phyloP scores from a whole-genome alignment of 2,888 invertebrate species.

The Dryomyza anilis region DNA sequence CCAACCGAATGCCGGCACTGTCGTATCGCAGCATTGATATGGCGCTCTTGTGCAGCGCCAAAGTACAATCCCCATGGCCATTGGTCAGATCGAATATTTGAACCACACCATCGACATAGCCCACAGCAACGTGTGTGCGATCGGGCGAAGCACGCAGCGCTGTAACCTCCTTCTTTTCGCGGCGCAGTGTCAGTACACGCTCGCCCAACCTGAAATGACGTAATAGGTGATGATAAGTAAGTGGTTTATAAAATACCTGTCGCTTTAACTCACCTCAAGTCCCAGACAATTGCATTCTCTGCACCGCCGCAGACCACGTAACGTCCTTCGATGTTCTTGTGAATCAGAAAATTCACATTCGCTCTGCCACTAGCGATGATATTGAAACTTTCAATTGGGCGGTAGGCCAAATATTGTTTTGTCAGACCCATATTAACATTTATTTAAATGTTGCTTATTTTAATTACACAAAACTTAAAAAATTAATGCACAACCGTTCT shows the following conservation, averaged over 20 bases:
- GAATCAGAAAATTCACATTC: conserved; percentile 79
- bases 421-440: conserved; percentile 77
- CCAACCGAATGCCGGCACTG: conserved; percentile 78
- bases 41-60: conserved; percentile 82
- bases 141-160: conserved; percentile 77
- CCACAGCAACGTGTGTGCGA: conserved; percentile 82
- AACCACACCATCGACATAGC: conserved; percentile 88
- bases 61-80: conserved; percentile 67
- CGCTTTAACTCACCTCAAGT: conserved; percentile 74
- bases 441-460: too few relatives aligned
- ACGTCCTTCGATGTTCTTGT: conserved; percentile 78
- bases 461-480: not conserved
- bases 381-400: conserved; percentile 83
- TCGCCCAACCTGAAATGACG: conserved; percentile 54
- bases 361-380: conserved; percentile 81
- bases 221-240: too few relatives aligned
- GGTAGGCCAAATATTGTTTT: conserved; percentile 92
- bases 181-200: conserved; percentile 77
- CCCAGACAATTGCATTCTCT: conserved; percentile 94
- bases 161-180: conserved; percentile 82
- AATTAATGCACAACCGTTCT: not conserved
- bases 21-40: conserved; percentile 86
- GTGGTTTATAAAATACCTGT: not conserved
- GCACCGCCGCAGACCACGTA: conserved; percentile 91
- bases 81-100: conserved; percentile 80